Evolutionary conservation across 2,888 invertebrate genomes (phyloP).

Genomic region (Molorchus minor): DNA sequence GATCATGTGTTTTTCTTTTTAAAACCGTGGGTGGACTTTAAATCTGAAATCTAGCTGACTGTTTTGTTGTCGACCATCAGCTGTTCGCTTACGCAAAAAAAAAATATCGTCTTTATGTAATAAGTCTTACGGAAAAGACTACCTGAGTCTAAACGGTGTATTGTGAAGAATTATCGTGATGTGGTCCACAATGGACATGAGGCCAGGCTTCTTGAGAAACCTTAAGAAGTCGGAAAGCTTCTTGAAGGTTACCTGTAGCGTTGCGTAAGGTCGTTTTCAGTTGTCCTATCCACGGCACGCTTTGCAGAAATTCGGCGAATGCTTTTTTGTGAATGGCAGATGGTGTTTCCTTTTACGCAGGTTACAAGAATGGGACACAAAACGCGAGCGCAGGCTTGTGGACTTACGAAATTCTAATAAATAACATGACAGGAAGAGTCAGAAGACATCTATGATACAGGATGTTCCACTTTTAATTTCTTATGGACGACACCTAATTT

Average conservation of each 20-base stretch:
- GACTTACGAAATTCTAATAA: too few species aligned
- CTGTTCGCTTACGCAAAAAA: conserved; percentile 36
- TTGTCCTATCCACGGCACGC: neutral
- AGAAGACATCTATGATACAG: too few species aligned
- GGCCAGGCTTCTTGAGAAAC: too few species aligned
- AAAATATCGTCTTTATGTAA: neutral
- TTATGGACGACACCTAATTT: too few species aligned
- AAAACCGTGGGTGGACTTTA: conserved; percentile 38
- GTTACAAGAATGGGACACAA: too few species aligned
- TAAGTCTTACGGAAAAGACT: too few species aligned
- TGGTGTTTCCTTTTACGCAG: too few species aligned
- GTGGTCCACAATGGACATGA: conserved; percentile 29
- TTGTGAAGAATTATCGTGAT: conserved; percentile 25
- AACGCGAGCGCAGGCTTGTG: too few species aligned
- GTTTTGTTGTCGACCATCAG: conserved; percentile 34
- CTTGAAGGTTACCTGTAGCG: neutral
- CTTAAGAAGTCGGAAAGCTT: neutral
- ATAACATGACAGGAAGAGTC: too few species aligned
- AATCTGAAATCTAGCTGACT: conserved; percentile 24
- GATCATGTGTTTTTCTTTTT: conserved; percentile 34
- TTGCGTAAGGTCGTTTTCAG: neutral
- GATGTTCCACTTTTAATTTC: too few species aligned
- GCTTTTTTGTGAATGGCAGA: too few species aligned
- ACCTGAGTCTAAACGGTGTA: too few species aligned
- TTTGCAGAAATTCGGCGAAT: neutral